Evolutionary conservation across 2,888 invertebrate species (phyloP).

Genomic region (Caenorhabditis zanzibari): DNA sequence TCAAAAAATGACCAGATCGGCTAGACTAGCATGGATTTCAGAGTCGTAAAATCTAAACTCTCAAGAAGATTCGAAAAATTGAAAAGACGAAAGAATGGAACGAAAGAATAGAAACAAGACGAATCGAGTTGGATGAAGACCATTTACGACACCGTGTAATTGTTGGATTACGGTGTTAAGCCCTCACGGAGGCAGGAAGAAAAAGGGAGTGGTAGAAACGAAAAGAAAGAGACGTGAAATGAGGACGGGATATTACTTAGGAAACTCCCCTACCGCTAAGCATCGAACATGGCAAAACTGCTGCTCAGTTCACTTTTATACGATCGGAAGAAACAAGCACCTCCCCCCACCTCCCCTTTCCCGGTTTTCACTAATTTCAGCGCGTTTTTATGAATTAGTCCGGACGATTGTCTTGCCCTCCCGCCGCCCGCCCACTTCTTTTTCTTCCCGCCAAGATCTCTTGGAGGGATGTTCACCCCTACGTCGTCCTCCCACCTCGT

Average conservation of each 20-base stretch:
- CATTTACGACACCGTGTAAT: slow-evolving; percentile 62
- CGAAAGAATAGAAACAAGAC: slow-evolving; percentile 17
- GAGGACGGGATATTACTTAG: slow-evolving; percentile 12
- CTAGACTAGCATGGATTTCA: slow-evolving; percentile 43
- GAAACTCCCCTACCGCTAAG: neutral
- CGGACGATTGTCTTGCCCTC: slow-evolving; percentile 43
- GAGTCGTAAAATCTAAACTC: slow-evolving; percentile 31
- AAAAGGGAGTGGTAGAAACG: slow-evolving; percentile 6
- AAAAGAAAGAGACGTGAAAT: slow-evolving; percentile 16
- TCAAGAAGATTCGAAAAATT: neutral
- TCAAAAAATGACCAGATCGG: slow-evolving; percentile 2
- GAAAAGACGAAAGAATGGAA: slow-evolving; percentile 21
- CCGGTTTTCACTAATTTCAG: slow-evolving; percentile 64
- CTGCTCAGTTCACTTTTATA: slow-evolving; percentile 58
- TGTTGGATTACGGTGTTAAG: slow-evolving; percentile 69
- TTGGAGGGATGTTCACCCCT: slow-evolving; percentile 15
- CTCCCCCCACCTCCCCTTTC: slow-evolving; percentile 40
- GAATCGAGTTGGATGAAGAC: slow-evolving; percentile 36
- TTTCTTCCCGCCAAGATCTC: slow-evolving; percentile 40
- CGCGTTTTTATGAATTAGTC: slow-evolving; percentile 63
- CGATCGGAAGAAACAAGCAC: slow-evolving; percentile 52
- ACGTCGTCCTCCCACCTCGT: slow-evolving; percentile 1
- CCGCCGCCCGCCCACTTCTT: slow-evolving; percentile 51
- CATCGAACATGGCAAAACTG: slow-evolving; percentile 49
- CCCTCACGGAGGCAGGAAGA: slow-evolving; percentile 51